Conservation (phyloP, 2,113 vertebrate species). For the Bungarus multicinctus region DNA sequence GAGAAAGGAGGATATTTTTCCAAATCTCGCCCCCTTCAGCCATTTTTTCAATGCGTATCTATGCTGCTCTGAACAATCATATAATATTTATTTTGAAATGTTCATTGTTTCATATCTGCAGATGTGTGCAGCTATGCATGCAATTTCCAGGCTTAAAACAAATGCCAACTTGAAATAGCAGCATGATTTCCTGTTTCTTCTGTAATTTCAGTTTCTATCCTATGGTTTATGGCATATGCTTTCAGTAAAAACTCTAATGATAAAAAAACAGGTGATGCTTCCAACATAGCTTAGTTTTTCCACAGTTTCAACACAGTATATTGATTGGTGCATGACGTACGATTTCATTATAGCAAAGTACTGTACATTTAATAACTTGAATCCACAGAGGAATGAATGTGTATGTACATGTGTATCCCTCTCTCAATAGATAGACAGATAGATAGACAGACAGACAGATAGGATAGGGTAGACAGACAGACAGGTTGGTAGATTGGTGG, state of each 20-base stretch:
- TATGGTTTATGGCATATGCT: background rate
- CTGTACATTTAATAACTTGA: background rate
- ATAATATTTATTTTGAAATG: background rate
- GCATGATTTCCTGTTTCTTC: background rate
- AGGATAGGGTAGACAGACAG: too few relatives aligned
- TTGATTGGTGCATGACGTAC: background rate
- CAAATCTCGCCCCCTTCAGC: background rate
- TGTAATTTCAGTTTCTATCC: background rate
- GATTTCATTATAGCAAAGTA: background rate
- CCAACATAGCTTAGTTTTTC: background rate
- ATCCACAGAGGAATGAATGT: background rate
- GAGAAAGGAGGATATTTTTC: background rate
- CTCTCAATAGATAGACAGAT: too few relatives aligned
- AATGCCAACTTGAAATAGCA: background rate
- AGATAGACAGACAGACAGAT: too few relatives aligned
- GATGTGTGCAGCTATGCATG: background rate
- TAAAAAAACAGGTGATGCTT: background rate
- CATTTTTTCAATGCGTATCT: background rate
- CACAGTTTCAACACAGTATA: background rate
- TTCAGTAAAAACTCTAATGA: background rate
- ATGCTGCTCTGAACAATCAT: background rate
- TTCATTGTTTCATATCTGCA: background rate
- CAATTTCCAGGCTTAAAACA: background rate
- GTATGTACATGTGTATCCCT: background rate
- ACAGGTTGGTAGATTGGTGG: too few relatives aligned